phyloP scores from a whole-genome alignment of 1,140 invertebrate genomes.

The Monomorium pharaonis region DNA sequence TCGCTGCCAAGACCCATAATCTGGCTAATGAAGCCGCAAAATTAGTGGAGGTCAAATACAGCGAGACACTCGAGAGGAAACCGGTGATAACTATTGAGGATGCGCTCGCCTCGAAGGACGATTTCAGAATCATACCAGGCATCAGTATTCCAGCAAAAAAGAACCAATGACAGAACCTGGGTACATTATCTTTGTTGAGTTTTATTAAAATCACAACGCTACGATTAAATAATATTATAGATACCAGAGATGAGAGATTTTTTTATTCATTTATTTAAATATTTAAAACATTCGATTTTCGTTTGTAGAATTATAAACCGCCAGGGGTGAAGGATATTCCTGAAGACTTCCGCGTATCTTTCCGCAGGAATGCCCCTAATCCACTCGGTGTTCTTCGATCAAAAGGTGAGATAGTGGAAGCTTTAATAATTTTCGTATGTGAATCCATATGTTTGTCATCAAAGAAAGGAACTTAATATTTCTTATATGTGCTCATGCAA shows the following conservation, averaged over 20 bases:
- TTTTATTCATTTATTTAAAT: background rate
- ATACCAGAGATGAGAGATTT: background rate
- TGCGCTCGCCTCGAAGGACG: conserved; percentile 84
- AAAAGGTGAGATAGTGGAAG: conserved; percentile 89
- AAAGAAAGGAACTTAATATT: background rate
- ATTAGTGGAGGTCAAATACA: conserved; percentile 89
- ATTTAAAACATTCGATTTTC: background rate
- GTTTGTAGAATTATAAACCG: conserved; percentile 90
- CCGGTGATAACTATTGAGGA: conserved; percentile 88
- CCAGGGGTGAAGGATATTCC: conserved; percentile 94
- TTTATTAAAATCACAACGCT: background rate
- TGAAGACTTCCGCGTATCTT: conserved; percentile 91
- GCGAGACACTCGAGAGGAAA: conserved; percentile 79
- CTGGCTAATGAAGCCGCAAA: conserved; percentile 88
- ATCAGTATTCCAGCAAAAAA: conserved; percentile 77
- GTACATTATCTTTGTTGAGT: conserved; percentile 74
- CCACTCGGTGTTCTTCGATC: conserved; percentile 90
- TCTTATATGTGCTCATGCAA: background rate
- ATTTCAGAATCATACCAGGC: conserved; percentile 74
- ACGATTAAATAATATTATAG: background rate
- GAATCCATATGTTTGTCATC: too few relatives aligned
- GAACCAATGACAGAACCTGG: conserved; percentile 92
- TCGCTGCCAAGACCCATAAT: conserved; percentile 88
- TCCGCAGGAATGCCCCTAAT: conserved; percentile 90
- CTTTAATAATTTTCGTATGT: too few relatives aligned